phyloP scores from a whole-genome alignment of 2,113 vertebrate species.

The Oxyruncus cristatus region DNA sequence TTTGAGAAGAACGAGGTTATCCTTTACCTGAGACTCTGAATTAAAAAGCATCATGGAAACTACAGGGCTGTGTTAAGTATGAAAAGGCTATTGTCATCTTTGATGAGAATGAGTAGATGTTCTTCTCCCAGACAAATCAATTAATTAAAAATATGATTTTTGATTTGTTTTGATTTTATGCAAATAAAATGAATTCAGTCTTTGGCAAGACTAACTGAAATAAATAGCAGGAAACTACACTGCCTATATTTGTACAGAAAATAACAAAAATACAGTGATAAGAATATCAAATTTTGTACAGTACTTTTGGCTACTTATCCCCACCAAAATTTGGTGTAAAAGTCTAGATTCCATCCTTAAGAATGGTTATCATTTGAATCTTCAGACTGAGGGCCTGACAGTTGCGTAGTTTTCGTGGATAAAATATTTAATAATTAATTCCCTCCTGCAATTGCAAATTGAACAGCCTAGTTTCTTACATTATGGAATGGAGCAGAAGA shows the following conservation, averaged over 20 bases:
- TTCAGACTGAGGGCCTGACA: background rate
- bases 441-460: background rate
- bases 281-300: fast-evolving
- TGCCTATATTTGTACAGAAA: background rate
- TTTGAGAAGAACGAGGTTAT: background rate
- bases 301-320: background rate
- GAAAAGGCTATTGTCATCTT: background rate
- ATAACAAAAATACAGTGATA: background rate
- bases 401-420: background rate
- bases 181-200: background rate
- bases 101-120: background rate
- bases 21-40: background rate
- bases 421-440: background rate
- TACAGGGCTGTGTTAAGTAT: background rate
- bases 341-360: background rate
- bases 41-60: background rate
- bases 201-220: background rate
- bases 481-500: background rate
- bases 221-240: background rate
- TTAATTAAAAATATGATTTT: background rate
- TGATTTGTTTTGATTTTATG: background rate
- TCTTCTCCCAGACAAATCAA: background rate
- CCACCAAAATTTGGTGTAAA: background rate
- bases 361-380: background rate
- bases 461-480: background rate